phyloP scores from a whole-genome alignment of 2,888 invertebrate genomes.

The Drosophila phalerata region DNA sequence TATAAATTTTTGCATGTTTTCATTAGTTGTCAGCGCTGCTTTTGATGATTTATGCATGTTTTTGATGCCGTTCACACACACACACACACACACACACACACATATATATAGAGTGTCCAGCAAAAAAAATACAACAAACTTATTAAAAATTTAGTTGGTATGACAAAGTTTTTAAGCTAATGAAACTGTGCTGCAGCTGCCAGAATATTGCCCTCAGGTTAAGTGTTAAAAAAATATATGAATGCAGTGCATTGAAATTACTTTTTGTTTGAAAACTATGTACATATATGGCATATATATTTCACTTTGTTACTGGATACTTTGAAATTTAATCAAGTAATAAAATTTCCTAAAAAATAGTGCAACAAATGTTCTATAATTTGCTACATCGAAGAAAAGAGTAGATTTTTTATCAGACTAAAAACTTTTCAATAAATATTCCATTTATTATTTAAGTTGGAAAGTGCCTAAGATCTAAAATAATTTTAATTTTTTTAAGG shows the following conservation, averaged over 20 bases:
- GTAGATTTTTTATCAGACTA: not conserved
- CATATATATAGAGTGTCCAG: not conserved
- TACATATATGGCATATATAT: not conserved
- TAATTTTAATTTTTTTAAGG: no score
- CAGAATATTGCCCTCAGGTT: constrained; percentile 25
- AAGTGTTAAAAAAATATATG: constrained; percentile 11
- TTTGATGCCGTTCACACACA: constrained; percentile 56
- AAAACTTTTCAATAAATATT: no score
- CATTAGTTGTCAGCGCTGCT: constrained; percentile 78
- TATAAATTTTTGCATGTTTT: constrained; percentile 79
- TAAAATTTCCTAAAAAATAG: not conserved
- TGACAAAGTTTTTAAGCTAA: constrained; percentile 72
- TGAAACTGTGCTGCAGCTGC: constrained; percentile 59
- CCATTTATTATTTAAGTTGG: no score
- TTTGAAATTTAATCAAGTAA: not conserved
- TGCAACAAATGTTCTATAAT: not conserved
- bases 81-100: constrained; percentile 16
- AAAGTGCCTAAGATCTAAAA: no score
- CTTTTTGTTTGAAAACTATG: not conserved
- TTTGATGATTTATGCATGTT: constrained; percentile 81
- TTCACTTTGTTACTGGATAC: not conserved
- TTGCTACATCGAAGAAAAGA: not conserved
- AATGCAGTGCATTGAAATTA: constrained; percentile 7
- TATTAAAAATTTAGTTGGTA: constrained; percentile 69
- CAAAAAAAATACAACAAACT: constrained; percentile 58